Percentiles rank a stretch among this genome's conserved stretches.
phyloP scores from a whole-genome alignment of 2,797 vertebrate genomes.

The Acestrorhynchus altus region DNA sequence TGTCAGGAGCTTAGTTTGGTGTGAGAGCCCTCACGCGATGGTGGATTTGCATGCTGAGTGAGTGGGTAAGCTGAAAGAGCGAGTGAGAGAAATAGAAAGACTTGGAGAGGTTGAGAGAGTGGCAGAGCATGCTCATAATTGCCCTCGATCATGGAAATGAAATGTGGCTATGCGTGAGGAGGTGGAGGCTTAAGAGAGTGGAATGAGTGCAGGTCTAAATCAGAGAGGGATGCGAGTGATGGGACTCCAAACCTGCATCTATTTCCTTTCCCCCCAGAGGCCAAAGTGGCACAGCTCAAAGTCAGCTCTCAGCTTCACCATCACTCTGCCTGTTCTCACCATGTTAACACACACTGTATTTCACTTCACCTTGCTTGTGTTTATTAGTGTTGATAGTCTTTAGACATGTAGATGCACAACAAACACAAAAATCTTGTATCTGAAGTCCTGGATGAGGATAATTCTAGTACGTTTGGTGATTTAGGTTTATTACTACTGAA shows the following conservation, averaged over 20 bases:
- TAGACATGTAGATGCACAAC: no score
- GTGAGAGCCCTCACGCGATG: constrained; percentile 21
- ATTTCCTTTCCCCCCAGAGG: not conserved
- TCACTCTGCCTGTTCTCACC: not conserved
- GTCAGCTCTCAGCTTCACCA: not conserved
- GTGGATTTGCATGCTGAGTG: constrained; percentile 62
- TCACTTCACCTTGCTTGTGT: not conserved
- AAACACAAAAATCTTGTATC: not conserved
- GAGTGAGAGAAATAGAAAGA: not conserved
- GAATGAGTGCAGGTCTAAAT: constrained; percentile 11
- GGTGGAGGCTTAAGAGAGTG: constrained; percentile 9
- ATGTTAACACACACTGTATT: not conserved
- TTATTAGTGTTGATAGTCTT: not conserved
- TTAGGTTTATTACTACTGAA: no score
- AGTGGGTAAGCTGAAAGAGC: constrained; percentile 35
- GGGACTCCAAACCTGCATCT: not conserved
- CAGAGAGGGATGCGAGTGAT: not conserved
- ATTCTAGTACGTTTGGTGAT: not conserved
- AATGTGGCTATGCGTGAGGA: constrained; percentile 1
- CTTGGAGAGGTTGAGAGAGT: not conserved
- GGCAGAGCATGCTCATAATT: constrained; percentile 1
- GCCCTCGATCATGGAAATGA: constrained; percentile 22
- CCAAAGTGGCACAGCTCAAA: not conserved
- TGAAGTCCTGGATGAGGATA: not conserved
- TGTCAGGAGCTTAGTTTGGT: constrained; percentile 9